Evolutionary conservation across 2,113 vertebrate genomes (phyloP), one percentile per base, ranked within the genome.

Genomic region (Zeus faber): DNA sequence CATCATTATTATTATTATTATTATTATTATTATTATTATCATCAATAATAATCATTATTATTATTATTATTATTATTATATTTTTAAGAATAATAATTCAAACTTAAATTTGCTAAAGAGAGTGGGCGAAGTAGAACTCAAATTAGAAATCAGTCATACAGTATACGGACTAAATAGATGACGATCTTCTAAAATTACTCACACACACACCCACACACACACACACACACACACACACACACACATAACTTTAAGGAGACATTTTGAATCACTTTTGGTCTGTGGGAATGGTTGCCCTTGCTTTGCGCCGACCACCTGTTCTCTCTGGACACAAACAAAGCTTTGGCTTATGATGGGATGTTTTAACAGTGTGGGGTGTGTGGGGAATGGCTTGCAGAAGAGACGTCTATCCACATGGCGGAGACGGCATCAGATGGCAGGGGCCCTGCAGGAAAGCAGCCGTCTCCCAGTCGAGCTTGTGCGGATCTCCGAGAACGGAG

Each of bases 251-350:
- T 73, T 65, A 67, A 70, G 65, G 75, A 74, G 70, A 76, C 80
- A 82, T 85, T 82, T 85, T 72, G 80, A 82, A 83, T 85, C 79
- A 76, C 74, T 80, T 77, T 77, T 8, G 8, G n/a, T 8, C 8
- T 82, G 81, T 82, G 82, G 85, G 81, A 88, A 87, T 80, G 85
- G 83, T 85, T 86, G 82, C 78, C 84, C 80, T 74, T 83, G 84
- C n/a, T 84, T 87, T 82, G 82, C 80, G 82, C 70, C 70, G 78
- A 80, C 84, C 85, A 88, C 82, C 85, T 87, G 87, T 85, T 85
- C 77, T 81, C 80, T 82, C 79, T 85, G 83, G 81, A 87, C 80
- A 78, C 75, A 80, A 79, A 85, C 84, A 84, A 81, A 82, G 84
- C 83, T 62, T 67, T 83, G 83, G 80, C 74, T 69, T 78, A 63